Base-by-base conservation (phyloP, 30 jellyfish, hydroid and myxozoan species). In the Sanderia malayensis region DNA sequence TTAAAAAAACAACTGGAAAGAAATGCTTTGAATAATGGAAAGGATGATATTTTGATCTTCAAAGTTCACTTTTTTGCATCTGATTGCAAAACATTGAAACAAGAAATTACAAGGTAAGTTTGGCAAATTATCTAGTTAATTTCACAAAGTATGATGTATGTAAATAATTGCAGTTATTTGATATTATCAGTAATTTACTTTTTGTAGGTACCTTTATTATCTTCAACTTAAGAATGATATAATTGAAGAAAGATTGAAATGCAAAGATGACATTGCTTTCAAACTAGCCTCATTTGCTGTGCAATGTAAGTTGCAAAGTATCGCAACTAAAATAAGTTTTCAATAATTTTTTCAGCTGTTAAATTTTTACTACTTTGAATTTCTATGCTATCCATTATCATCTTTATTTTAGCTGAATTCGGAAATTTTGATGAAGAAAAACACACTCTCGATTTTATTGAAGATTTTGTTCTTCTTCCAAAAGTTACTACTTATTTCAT, bases 91-190 rank as follows among this genome's bases (percentile, higher is more conserved):
- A 76, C 31, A 4, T 33, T 92, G 64, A 87, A 67, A 57, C 98
- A 92, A 71, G 98, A 92, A 71, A 84, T 92, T 47, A 92, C 96
- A 30, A 92, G 98, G 98, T 92, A 47, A 3, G 46, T 9, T 6
- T 24, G 11, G 11, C 55, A 23, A 61, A 46, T 26, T 2, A 3
- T 29, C 22, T 29, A 9, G 7, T 11, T 71, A 4, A 18, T 55
- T 15, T 6, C 41, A 17, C 4, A 23, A 78, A 2, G 60, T 2
- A 11, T 17, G 44, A 11, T 44, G 21, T 28, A n/a, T n/a, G n/a
- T n/a, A n/a, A n/a, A n/a, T n/a, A n/a, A n/a, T n/a, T n/a, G n/a
- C n/a, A n/a, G n/a, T n/a, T n/a, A n/a, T n/a, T n/a, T n/a, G n/a
- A n/a, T n/a, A n/a, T n/a, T n/a, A n/a, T n/a, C n/a, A n/a, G n/a